A percentile compares a stretch with the other conserved stretches of the same genome.
phyloP scores from a whole-genome alignment of 2,888 invertebrate genomes.

The Apodemia zela region DNA sequence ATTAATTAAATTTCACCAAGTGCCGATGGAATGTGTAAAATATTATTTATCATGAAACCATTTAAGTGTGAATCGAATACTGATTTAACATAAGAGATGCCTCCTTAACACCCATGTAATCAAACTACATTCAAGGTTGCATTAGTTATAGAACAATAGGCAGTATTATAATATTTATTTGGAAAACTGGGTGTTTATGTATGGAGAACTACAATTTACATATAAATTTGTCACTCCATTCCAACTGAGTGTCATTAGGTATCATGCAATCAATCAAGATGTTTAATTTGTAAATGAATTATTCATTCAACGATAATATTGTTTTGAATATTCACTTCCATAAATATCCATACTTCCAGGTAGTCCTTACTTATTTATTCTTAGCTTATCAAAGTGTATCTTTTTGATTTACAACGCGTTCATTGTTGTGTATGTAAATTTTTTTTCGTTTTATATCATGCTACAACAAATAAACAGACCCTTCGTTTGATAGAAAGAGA shows the following conservation, averaged over 20 bases:
- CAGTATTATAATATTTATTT: constrained; percentile 12
- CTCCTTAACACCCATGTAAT: neutral
- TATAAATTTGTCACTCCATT: constrained; percentile 14
- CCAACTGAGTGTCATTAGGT: constrained; percentile 8
- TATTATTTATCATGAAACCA: no score
- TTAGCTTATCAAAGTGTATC: neutral
- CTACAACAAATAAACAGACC: no score
- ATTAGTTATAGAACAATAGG: constrained; percentile 8
- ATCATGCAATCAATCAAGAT: constrained; percentile 33
- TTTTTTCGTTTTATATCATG: neutral
- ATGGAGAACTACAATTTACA: neutral
- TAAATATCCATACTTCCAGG: neutral
- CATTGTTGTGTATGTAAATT: neutral
- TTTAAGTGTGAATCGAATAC: neutral
- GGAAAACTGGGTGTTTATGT: constrained; percentile 11
- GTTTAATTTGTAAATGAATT: constrained; percentile 29
- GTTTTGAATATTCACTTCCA: constrained; percentile 16
- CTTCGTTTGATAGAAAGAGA: no score
- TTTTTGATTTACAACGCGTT: neutral
- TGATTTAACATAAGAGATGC: neutral
- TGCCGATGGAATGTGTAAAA: no score
- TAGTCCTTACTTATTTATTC: neutral
- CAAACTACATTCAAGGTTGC: constrained; percentile 12
- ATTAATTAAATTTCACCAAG: no score
- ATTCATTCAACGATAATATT: constrained; percentile 26